Evolutionary conservation across 2,797 vertebrate species (phyloP).

Genomic region (Enteromius viviparus): DNA sequence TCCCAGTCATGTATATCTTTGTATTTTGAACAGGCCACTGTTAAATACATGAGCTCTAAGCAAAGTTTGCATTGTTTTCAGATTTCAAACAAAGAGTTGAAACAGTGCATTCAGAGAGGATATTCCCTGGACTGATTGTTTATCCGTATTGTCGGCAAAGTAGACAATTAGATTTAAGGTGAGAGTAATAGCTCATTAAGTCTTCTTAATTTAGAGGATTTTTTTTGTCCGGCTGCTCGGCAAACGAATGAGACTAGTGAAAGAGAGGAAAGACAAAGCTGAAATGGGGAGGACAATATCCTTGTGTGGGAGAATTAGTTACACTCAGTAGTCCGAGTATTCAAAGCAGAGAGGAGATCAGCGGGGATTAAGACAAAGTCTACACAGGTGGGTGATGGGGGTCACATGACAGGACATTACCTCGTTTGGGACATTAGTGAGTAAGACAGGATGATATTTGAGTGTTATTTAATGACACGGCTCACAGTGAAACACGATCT

Average conservation of each 20-base stretch:
- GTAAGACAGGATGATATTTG: constrained; percentile 75
- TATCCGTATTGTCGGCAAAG: constrained; percentile 57
- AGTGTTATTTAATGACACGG: constrained; percentile 69
- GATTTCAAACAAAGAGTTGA: constrained; percentile 51
- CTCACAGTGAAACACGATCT: constrained; percentile 34
- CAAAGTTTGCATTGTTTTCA: constrained; percentile 45
- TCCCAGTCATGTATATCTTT: not conserved
- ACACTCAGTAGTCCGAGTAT: constrained; percentile 82
- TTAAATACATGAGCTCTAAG: constrained; percentile 18
- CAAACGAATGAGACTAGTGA: constrained; percentile 77
- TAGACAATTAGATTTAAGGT: constrained; percentile 67
- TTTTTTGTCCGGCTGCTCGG: constrained; percentile 64
- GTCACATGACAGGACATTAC: constrained; percentile 81
- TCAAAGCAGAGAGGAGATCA: constrained; percentile 71
- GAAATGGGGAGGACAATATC: constrained; percentile 78
- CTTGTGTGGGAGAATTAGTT: constrained; percentile 85
- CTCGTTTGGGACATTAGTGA: constrained; percentile 77
- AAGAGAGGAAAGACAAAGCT: constrained; percentile 76
- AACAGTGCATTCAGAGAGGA: constrained; percentile 40
- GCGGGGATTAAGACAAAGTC: constrained; percentile 80
- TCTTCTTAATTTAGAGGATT: constrained; percentile 71
- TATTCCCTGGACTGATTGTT: constrained; percentile 48
- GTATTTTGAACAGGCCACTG: not conserved
- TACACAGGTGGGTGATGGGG: constrained; percentile 78
- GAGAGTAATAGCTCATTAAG: constrained; percentile 78